Conservation (phyloP, 1,140 invertebrate species). For the Diprion similis region DNA sequence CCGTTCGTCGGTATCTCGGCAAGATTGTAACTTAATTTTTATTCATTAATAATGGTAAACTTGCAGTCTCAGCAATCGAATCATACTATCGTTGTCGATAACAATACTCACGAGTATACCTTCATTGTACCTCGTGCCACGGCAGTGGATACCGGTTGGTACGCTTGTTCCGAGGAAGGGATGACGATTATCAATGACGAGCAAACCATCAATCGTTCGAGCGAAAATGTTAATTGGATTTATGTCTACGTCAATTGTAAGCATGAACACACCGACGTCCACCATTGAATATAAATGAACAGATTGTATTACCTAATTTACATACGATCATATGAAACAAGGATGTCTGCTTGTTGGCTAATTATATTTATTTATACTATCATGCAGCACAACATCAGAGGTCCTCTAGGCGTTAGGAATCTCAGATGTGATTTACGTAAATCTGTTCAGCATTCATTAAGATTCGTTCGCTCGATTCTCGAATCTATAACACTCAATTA, state of each 20-base stretch:
- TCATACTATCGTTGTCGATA: background rate
- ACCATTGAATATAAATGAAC: too few relatives aligned
- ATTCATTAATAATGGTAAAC: background rate
- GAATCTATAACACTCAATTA: too few relatives aligned
- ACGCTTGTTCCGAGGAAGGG: conserved; percentile 63
- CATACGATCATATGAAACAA: too few relatives aligned
- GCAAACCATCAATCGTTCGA: conserved; percentile 26
- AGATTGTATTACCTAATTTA: too few relatives aligned
- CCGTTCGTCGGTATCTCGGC: background rate
- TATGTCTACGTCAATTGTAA: conserved; percentile 75
- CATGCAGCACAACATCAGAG: too few relatives aligned
- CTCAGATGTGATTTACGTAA: background rate
- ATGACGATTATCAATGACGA: conserved; percentile 45
- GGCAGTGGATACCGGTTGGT: conserved; percentile 65
- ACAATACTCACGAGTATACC: background rate
- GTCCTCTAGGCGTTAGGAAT: too few relatives aligned
- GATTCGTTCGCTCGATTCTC: too few relatives aligned
- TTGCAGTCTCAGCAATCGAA: background rate
- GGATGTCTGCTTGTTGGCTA: too few relatives aligned
- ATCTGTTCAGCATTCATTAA: background rate
- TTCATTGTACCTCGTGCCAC: conserved; percentile 36
- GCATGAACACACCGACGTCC: conserved; percentile 20
- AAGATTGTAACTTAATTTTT: background rate
- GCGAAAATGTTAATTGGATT: conserved; percentile 56
- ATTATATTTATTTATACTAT: too few relatives aligned